Conservation (phyloP, 2,888 invertebrate species). For the Drosophila parthenogenetica region DNA sequence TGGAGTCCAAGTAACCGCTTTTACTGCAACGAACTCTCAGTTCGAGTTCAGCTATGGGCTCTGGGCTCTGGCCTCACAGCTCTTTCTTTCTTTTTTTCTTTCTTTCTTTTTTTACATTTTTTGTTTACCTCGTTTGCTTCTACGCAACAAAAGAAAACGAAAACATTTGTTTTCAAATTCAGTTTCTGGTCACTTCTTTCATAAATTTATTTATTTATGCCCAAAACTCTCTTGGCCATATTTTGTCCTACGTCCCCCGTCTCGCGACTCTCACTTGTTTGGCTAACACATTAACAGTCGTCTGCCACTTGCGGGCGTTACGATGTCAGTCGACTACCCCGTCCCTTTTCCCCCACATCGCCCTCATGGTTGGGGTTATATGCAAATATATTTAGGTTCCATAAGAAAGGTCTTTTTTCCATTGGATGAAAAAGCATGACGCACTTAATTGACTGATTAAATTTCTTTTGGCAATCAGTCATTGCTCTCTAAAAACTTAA, state of each 20-base stretch:
- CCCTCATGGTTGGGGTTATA: constrained; percentile 35
- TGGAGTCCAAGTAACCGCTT: constrained; percentile 40
- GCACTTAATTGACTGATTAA: constrained; percentile 44
- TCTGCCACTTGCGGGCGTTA: constrained; percentile 48
- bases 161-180: constrained; percentile 77
- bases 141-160: constrained; percentile 70
- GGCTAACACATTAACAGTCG: constrained; percentile 54
- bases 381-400: constrained; percentile 58
- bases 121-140: constrained; percentile 58
- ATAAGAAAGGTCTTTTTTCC: constrained; percentile 22
- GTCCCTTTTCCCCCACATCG: not conserved
- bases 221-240: constrained; percentile 35
- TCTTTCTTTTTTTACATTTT: constrained; percentile 36
- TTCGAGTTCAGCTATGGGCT: constrained; percentile 13
- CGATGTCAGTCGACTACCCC: constrained; percentile 3
- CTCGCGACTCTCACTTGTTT: constrained; percentile 47
- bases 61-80: not conserved
- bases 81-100: constrained; percentile 19
- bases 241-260: constrained; percentile 6
- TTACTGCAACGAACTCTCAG: constrained; percentile 62
- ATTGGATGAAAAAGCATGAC: constrained; percentile 15
- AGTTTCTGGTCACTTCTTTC: constrained; percentile 68
- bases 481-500: constrained; percentile 43
- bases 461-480: constrained; percentile 46
- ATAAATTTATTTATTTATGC: constrained; percentile 56